Base-by-base conservation (phyloP, 2,888 invertebrate species). In the Nowickia ferox region DNA sequence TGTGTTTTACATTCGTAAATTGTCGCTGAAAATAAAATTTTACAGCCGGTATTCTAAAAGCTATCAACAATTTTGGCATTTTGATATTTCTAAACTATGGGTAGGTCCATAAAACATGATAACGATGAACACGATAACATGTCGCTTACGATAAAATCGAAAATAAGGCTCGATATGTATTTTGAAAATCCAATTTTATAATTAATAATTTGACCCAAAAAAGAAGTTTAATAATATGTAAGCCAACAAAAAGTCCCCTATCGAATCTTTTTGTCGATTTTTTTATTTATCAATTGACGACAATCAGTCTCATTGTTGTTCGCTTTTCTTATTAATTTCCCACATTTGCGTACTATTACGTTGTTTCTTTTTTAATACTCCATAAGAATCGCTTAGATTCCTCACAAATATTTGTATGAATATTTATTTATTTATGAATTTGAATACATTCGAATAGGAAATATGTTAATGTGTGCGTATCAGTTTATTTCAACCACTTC, bases 221-320 rank as follows among this genome's bases (percentile, higher is more conserved):
- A 68, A 38, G 15, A 9, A n/a, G 2, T 44, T 30, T 9, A 8
- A 19, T 61, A 72, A 59, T 0, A 17, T 17, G 44, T 38, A 42
- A 69, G 48, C n/a, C 17, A 19, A 40, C 3, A 17, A 38, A 57
- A 53, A 61, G 46, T 53, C 22, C 85, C 75, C 71, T 46, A 19
- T 15, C 15, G 48, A 66, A 74, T 55, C 38, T 80, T 74, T 30
- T 42, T 53, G 44, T 63, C 22, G 51, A 46, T 15, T 19, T 55
- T 75, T 11, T 44, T 63, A 6, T 30, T 76, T 89, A 90, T 89
- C 89, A 87, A 71, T 66, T 87, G 91, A 89, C 90, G 91, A 91
- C 91, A 91, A 91, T 91, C 91, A 88, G 89, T 89, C 90, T 90
- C 91, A 91, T 91, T 91, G 91, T 91, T 90, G 90, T 88, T 87